Percentiles rank a stretch among this genome's conserved stretches.
phyloP scores from a whole-genome alignment of 1,140 invertebrate genomes.

The Drosophila nigromelanica region DNA sequence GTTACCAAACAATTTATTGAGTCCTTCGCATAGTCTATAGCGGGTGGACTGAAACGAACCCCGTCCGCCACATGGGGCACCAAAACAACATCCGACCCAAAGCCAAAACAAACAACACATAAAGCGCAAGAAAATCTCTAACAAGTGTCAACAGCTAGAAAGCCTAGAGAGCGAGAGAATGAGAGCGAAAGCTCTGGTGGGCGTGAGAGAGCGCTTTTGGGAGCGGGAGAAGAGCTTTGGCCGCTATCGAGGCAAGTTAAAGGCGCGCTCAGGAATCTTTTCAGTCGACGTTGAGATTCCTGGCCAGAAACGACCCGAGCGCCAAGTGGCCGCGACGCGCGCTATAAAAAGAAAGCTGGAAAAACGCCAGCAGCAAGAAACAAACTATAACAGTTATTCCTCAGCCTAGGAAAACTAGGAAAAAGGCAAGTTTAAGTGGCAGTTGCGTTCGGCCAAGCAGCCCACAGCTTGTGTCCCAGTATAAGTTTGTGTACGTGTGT shows the following conservation, averaged over 20 bases:
- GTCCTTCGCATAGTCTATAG: conserved; percentile 46
- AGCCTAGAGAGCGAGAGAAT: conserved; percentile 4
- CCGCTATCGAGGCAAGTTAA: conserved; percentile 31
- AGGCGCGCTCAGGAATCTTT: conserved; percentile 52
- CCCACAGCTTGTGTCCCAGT: conserved; percentile 33
- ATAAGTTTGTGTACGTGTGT: conserved; percentile 24
- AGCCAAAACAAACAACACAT: conserved; percentile 41
- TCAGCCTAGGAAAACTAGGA: conserved; percentile 63
- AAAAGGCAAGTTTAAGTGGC: conserved; percentile 74
- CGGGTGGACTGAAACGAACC: conserved; percentile 8
- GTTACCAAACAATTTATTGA: conserved; percentile 55
- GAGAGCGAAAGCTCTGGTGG: conserved; percentile 24
- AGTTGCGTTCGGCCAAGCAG: conserved; percentile 55
- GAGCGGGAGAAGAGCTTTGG: conserved; percentile 27
- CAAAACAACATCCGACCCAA: conserved; percentile 38
- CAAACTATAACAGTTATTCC: conserved; percentile 53
- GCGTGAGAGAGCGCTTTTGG: conserved; percentile 56
- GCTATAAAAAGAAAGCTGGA: conserved; percentile 58
- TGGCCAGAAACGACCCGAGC: conserved; percentile 58
- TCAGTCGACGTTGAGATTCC: conserved; percentile 74
- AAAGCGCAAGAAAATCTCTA: conserved; percentile 66
- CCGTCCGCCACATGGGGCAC: conserved; percentile 1
- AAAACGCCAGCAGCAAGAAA: conserved; percentile 67
- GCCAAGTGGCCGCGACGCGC: conserved; percentile 35
- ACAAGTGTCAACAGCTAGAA: conserved; percentile 76